Base-by-base conservation (phyloP, 2,113 vertebrate genomes). In the Nannospalax galili region DNA sequence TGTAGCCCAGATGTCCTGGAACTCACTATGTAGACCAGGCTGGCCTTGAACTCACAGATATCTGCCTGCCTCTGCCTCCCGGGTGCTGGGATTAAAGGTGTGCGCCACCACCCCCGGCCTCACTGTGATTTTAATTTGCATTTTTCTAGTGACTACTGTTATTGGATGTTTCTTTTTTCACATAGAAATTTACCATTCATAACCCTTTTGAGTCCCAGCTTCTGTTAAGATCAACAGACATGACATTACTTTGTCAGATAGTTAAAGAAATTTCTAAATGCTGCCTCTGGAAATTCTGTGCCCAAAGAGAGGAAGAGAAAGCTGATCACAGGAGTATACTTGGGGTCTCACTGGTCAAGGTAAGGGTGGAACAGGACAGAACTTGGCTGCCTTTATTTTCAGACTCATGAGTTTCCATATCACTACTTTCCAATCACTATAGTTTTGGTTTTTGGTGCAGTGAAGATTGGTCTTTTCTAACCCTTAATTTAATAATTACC, bases 101-200 rank as follows among this genome's bases (percentile, higher is more conserved):
- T 52, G 48, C 11, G 48, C 48, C 48, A 52, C 48, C 48, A 52
- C 48, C n/a, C n/a, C n/a, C n/a, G n/a, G n/a, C n/a, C n/a, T n/a
- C n/a, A n/a, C n/a, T 65, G 60, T 82, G 60, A 26, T 15, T 82
- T 82, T 64, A 64, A 65, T 82, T 82, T 64, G 4, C 60, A 82
- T 64, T 64, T 82, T 9, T 5, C 30, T 88, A 58, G 30, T 65
- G 11, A 84, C 65, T 64, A 56, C 26, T 73, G 56, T 70, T 95
- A 73, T 10, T 64, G 42, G 40, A n/a, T n/a, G n/a, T n/a, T n/a
- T 30, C 20, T 79, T 94, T 95, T 92, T 92, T 85, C 60, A 80
- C 79, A 48, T n/a, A 62, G 35, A 84, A 96, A 82, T 79, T 93
- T 93, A 58, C 48, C 35, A 72, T 72, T 40, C 22, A 37, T 56